Evolutionary conservation across 2,888 invertebrate genomes (phyloP), one percentile per base, ranked within the genome.

Genomic region (Cephus sareptanus): DNA sequence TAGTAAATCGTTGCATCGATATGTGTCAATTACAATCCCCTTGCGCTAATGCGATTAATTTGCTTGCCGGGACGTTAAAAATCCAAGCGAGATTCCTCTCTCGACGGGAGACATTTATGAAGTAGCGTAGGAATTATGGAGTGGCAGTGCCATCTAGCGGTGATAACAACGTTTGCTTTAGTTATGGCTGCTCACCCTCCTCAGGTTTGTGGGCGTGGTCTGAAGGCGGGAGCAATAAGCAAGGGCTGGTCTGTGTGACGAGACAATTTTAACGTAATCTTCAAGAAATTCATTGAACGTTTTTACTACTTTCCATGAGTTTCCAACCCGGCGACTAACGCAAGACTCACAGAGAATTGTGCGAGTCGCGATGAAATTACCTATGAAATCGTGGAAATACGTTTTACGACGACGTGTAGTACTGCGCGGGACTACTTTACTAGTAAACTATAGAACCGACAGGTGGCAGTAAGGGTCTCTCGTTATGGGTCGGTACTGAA

Each of bases 141-240:
- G 56, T 56, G 23, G 87, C 87, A 88, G 86, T 88, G 91, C 90
- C 90, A 92, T 91, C 92, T 92, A 89, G 86, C 89, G 90, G 89
- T 84, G 83, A 87, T 85, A 87, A 88, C 87, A 85, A 87, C 83
- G 85, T 85, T 87, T 84, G 85, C 83, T 80, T 89, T 90, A 91
- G 88, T 91, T 91, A 91, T 91, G 91, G 91, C 91, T 89, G 91
- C 90, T 88, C 87, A 85, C 85, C 86, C 88, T 86, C 84, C 85
- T 82, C 81, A 82, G 80, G 83, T 75, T 84, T 81, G 88, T 90
- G 89, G 91, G 91, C 91, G 91, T 91, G 90, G 90, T 83, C 85
- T 84, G 83, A 81, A 80, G 86, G 86, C 85, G 85, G 85, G 81
- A 35, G 74, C 35, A 30, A 71, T 71, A 71, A 33, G 34, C 31